Percentiles rank a stretch among this genome's conserved stretches.
Conservation (phyloP, 2,888 invertebrate genomes). For the Tineola bisselliella region DNA sequence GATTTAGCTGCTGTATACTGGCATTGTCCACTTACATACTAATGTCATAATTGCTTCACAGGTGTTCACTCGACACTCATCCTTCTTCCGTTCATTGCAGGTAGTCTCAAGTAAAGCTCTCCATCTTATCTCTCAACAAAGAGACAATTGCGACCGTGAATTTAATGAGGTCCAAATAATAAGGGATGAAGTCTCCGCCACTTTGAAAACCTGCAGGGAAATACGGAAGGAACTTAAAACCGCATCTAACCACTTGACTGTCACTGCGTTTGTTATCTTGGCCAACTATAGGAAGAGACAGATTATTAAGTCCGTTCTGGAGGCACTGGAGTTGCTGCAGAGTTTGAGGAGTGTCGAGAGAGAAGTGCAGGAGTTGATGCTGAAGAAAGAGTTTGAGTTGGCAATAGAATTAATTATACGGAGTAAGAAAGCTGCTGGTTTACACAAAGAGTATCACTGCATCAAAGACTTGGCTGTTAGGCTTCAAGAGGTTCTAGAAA, state of each 20-base stretch:
- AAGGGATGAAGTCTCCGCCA: conserved; percentile 74
- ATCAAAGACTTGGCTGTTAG: conserved; percentile 87
- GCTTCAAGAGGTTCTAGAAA: conserved; percentile 88
- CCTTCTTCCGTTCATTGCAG: too few relatives aligned
- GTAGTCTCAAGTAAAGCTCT: conserved; percentile 95
- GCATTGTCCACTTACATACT: too few relatives aligned
- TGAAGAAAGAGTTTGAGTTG: conserved; percentile 85
- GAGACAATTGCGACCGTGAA: conserved; percentile 86
- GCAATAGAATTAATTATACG: conserved; percentile 90
- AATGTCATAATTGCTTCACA: too few relatives aligned
- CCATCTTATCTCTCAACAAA: conserved; percentile 91
- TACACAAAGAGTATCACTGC: conserved; percentile 89
- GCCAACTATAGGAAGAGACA: conserved; percentile 92
- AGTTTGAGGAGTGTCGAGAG: conserved; percentile 82
- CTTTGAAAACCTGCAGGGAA: conserved; percentile 75
- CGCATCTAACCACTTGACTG: conserved; percentile 84
- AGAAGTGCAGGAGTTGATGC: conserved; percentile 81
- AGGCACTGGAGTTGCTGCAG: conserved; percentile 69
- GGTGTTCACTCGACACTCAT: too few relatives aligned
- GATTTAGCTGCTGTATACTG: too few relatives aligned
- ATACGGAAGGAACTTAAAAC: conserved; percentile 77
- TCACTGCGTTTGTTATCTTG: conserved; percentile 87
- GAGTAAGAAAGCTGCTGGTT: conserved; percentile 85
- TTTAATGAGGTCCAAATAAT: conserved; percentile 80
- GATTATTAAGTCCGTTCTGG: conserved; percentile 80